Percentiles rank a stretch among this genome's conserved stretches.
Evolutionary conservation across 2,888 invertebrate genomes (phyloP).

Genomic region (Agrotis exclamationis): DNA sequence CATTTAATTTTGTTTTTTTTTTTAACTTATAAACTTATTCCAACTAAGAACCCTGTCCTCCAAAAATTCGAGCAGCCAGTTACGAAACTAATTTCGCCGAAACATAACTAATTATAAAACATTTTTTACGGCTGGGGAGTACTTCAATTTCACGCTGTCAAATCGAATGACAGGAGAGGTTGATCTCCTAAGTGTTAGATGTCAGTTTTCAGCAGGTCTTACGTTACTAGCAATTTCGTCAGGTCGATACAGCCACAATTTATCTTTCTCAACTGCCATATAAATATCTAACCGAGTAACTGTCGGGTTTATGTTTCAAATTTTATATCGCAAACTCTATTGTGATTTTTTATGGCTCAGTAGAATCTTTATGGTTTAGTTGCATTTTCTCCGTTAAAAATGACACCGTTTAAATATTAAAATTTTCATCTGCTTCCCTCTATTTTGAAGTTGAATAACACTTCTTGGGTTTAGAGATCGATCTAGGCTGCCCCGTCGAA

Average conservation of each 20-base stretch:
- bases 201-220: constrained; percentile 72
- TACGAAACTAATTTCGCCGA: constrained; percentile 50
- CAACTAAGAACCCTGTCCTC: background rate
- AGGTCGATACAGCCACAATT: constrained; percentile 71
- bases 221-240: constrained; percentile 72
- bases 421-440: background rate
- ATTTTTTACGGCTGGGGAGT: constrained; percentile 53
- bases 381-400: constrained; percentile 33
- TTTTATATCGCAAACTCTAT: constrained; percentile 72
- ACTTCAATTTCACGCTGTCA: constrained; percentile 81
- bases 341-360: constrained; percentile 70
- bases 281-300: constrained; percentile 66
- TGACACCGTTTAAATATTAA: constrained; percentile 2
- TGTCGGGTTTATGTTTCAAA: constrained; percentile 73
- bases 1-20: background rate
- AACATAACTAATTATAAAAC: constrained; percentile 57
- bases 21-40: background rate
- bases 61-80: constrained; percentile 15
- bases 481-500: background rate
- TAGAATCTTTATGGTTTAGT: constrained; percentile 64
- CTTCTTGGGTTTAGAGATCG: background rate
- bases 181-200: constrained; percentile 68
- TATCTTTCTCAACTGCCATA: constrained; percentile 70
- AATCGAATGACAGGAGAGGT: constrained; percentile 69
- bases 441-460: background rate